Percentiles rank a stretch among this genome's conserved stretches.
Conservation (phyloP, 2,888 invertebrate genomes). For the Mactromeris polynyma region DNA sequence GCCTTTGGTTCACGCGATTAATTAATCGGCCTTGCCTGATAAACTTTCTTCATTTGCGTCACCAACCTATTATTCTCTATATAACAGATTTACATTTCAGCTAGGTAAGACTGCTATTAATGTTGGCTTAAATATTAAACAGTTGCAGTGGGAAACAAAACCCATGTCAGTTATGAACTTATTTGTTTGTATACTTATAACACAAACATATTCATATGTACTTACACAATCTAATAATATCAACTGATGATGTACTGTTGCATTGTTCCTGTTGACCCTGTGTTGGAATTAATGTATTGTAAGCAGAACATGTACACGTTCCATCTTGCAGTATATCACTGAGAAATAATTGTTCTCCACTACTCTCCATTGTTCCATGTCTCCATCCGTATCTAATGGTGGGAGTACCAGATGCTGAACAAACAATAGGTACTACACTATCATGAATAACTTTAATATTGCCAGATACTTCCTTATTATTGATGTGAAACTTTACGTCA, state of each 20-base stretch:
- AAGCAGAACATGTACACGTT: background rate
- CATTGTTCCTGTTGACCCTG: background rate
- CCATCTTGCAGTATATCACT: background rate
- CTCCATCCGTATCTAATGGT: background rate
- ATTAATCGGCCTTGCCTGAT: too few relatives aligned
- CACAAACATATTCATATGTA: background rate
- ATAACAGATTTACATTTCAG: too few relatives aligned
- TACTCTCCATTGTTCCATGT: background rate
- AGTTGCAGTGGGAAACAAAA: too few relatives aligned
- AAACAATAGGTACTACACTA: background rate
- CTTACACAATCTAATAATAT: background rate
- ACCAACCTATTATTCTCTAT: too few relatives aligned
- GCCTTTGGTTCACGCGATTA: too few relatives aligned
- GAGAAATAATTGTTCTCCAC: background rate
- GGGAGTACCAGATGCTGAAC: slow-evolving; percentile 1
- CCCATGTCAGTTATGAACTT: too few relatives aligned
- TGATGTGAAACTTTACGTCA: slow-evolving; percentile 9
- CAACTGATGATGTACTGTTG: background rate
- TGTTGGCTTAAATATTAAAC: too few relatives aligned
- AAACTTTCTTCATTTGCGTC: too few relatives aligned
- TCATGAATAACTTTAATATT: background rate
- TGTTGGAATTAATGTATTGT: background rate
- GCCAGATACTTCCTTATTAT: background rate
- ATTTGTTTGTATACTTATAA: too few relatives aligned
- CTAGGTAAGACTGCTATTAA: too few relatives aligned